Percentiles rank a stretch among this genome's conserved stretches.
These are phyloP conservation scores for Chaetodon auriga DNA, from an alignment of 2,113 vertebrate genomes.

Conservation along the genomic window DNA sequence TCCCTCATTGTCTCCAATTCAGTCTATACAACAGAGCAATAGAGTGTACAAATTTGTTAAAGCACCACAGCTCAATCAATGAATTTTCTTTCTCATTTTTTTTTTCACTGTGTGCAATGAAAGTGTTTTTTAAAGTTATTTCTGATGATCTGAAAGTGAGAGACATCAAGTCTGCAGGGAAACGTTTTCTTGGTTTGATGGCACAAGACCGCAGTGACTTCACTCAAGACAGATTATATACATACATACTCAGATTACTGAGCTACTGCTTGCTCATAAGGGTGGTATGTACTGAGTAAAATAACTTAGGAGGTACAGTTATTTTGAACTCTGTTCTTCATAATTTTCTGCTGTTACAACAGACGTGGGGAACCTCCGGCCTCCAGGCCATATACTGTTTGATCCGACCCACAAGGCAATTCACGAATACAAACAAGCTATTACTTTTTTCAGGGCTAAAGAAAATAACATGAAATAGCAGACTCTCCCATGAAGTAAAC, in stretches of 20 bases:
- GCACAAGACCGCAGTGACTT: background rate
- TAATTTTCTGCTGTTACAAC: no score
- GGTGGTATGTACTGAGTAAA: background rate
- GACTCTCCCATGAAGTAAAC: no score
- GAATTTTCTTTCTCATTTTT: background rate
- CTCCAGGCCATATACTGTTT: no score
- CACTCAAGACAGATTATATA: background rate
- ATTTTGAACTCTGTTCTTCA: background rate
- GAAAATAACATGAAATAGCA: no score
- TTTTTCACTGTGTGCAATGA: background rate
- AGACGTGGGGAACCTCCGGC: no score
- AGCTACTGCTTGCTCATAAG: no score
- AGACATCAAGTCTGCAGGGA: background rate
- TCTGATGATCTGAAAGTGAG: background rate
- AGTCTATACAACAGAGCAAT: background rate
- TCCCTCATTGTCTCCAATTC: background rate
- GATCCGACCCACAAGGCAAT: no score
- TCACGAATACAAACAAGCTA: no score
- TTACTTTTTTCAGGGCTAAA: no score
- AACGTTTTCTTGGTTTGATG: background rate
- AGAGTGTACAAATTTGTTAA: background rate
- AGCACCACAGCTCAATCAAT: no score
- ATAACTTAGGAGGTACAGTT: background rate
- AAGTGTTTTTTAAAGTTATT: background rate
- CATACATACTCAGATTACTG: no score